Evolutionary conservation across 2,113 vertebrate genomes (phyloP).

Genomic region (Oncorhynchus tshawytscha): DNA sequence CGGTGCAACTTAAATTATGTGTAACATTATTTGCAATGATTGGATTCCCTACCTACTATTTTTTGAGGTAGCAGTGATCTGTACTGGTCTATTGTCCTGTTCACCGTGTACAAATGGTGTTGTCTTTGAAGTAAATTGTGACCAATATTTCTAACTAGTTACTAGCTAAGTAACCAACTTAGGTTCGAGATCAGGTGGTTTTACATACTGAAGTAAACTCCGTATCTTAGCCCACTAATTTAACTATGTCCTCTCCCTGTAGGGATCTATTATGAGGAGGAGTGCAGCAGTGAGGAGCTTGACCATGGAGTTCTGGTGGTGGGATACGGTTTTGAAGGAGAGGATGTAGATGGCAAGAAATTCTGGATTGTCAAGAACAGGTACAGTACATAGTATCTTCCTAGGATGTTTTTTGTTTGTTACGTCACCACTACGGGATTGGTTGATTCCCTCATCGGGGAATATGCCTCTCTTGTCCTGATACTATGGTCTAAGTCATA

Average conservation of each 20-base stretch:
- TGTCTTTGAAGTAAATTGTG: background rate
- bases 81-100: background rate
- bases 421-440: background rate
- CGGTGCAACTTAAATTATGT: background rate
- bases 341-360: conserved; percentile 68
- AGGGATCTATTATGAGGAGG: conserved; percentile 83
- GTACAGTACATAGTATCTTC: conserved; percentile 46
- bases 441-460: no score
- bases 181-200: background rate
- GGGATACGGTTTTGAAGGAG: conserved; percentile 75
- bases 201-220: background rate
- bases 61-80: no score
- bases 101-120: no score
- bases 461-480: background rate
- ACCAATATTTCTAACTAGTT: background rate
- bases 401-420: background rate
- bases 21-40: no score
- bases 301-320: conserved; percentile 80
- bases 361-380: conserved; percentile 89
- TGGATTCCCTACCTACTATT: no score
- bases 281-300: conserved; percentile 73
- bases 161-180: background rate
- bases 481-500: background rate
- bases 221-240: no score
- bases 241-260: background rate